Evolutionary conservation across 2,113 vertebrate species (phyloP), one percentile per base, ranked within the genome.

Genomic region (Motacilla alba): DNA sequence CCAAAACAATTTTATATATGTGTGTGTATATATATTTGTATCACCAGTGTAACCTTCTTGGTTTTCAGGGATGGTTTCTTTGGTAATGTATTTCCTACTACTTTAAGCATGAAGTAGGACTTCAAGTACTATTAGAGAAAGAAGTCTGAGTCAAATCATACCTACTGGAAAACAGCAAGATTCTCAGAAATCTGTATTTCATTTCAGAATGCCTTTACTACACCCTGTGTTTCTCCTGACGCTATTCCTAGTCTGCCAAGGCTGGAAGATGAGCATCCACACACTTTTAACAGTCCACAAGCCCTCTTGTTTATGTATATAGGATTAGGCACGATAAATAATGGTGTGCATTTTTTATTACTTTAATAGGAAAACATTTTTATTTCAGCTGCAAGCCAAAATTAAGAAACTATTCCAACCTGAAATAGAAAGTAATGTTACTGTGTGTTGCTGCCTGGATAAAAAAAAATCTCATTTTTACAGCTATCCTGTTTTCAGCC

Each of bases 61-160:
- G 22, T 44, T 15, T 66, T 47, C 37, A 30, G 33, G 46, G 31
- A 59, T 19, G 16, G 70, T 59, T 92, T 94, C 95, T 96, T 94
- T 88, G 90, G 86, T 77, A 80, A 88, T 3, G 2, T 24, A 77
- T 41, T 83, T 90, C 79, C 59, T 63, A 67, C 30, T n/a, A 19
- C 49, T 58, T 77, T 18, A 80, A 59, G 43, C 31, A 66, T 27
- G 23, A 88, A 76, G 55, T 69, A 86, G 72, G 67, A 70, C 53
- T 88, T 89, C 50, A 92, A 88, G 72, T 56, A 86, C 28, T 72
- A 27, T 23, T 37, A 59, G 12, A 87, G 41, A 68, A 7, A 53
- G 46, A 91, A 86, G 33, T 87, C 53, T n/a, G 27, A 67, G n/a
- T 59, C 9, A 83, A 73, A 87, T 85, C 15, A 50, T 6, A 80